Evolutionary conservation across 2,113 vertebrate species (phyloP), one percentile per base, ranked within the genome.

Genomic region (Macquaria ambigua): DNA sequence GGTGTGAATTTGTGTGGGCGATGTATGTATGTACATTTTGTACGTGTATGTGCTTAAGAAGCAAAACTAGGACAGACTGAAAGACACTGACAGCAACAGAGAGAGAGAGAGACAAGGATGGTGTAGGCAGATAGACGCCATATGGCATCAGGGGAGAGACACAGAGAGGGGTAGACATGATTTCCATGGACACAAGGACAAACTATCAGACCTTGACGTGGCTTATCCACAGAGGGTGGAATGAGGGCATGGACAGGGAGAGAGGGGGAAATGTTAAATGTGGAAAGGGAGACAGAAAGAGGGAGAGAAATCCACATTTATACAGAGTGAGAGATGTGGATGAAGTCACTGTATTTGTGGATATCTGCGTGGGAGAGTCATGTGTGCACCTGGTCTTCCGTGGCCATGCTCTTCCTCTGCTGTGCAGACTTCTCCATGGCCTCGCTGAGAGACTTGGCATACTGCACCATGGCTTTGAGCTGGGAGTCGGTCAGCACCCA

Each of bases 401-500:
- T 95, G 92, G 97, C 97, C 96, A 97, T 95, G 90, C 97, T 99
- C 93, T 99, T 99, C 88, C 98, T 97, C 93, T 99, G 98, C 84
- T 99, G 97, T 12, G 98, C 96, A 25, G 98, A 99, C 88, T 97
- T 99, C 93, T 99, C 98, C 96, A 99, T 99, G 84, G 97, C 97
- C 95, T 99, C 98, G 77, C 98, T 98, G 62, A 99, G 97, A 85
- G 98, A 99, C 93, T 99, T 99, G 82, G 98, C 98, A 79, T 99
- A 99, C 63, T 99, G 98, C 73, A 99, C 97, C 98, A 99, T 99
- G 82, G 98, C 98, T 94, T 99, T 99, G 86, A 99, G 94, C 88
- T 99, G 98, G 11, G 98, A 99, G 95, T 99, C 98, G 0, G 98
- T 99, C 94, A 99, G 96, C 90, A 99, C 98, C 98, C 98, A 99